Conservation (phyloP, 2,797 vertebrate species). For the Clarias platycephalus region DNA sequence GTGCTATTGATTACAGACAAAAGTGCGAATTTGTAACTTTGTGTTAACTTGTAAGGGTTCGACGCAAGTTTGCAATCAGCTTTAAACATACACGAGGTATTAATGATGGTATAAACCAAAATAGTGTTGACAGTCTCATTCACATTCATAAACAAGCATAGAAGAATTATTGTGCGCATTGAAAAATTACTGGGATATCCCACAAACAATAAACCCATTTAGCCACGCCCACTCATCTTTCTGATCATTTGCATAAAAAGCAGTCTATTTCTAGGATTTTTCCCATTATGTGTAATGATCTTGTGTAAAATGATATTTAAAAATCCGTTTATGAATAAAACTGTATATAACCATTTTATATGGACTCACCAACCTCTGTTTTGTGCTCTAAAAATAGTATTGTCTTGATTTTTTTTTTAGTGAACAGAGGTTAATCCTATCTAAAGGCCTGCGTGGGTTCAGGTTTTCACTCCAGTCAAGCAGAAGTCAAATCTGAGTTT, state of each 20-base stretch:
- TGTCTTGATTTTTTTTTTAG: too few species aligned
- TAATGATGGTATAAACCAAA: background rate
- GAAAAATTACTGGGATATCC: background rate
- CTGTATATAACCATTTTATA: background rate
- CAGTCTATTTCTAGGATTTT: background rate
- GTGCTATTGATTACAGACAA: background rate
- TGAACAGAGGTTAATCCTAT: background rate
- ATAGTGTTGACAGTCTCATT: background rate
- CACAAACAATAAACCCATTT: background rate
- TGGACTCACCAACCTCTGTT: background rate
- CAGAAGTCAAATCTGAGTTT: background rate
- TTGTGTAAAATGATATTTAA: too few species aligned
- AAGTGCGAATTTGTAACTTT: background rate
- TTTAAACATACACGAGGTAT: too few species aligned
- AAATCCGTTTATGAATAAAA: too few species aligned
- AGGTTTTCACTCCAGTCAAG: background rate
- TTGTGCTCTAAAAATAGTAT: background rate
- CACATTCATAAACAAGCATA: background rate
- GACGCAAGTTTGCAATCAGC: too few species aligned
- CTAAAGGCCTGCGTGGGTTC: background rate
- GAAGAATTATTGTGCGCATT: background rate
- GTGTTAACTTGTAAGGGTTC: too few species aligned
- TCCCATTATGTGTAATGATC: background rate
- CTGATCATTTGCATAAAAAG: background rate
- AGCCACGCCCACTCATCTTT: background rate